Evolutionary conservation across 1,140 invertebrate genomes (phyloP), one percentile per base, ranked within the genome.

Genomic region (Cepaea nemoralis): DNA sequence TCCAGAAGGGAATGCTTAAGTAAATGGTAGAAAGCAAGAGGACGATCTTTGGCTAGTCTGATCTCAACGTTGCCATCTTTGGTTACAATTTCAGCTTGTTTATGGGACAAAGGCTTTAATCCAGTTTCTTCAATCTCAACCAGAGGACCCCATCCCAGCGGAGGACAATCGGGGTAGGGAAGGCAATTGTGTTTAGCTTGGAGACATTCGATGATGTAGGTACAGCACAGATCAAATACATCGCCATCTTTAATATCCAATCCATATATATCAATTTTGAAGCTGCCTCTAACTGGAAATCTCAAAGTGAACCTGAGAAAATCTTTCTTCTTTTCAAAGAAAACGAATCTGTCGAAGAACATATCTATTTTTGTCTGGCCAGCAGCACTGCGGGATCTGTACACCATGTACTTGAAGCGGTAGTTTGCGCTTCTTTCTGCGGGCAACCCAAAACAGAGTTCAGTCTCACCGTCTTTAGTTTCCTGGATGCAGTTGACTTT

Each of bases 181-280:
- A 88, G 67, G 77, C 86, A 88, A 79, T 89, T 86, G 37, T 83
- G 80, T 74, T 86, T 84, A 10, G 87, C 82, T 39, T 82, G 66
- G 19, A 85, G 81, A 75, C 89, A 90, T 50, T 86, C 69, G 42
- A 91, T 90, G 35, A 91, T 78, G 82, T 91, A 91, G 6, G 89
- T 87, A 81, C 88, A 89, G 16, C 84, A 84, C 55, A 91, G 82
- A 76, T 90, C 89, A 84, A 89, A 87, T 33, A 87, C 86, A 71
- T 90, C 88, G 16, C 85, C 85, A 39, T 87, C 85, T 14, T 77
- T 78, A 5, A 85, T 76, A 82, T 91, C 90, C 66, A 89, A 77
- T 19, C 90, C 90, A 82, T 88, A 91, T 37, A 91, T 84, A 78
- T 91, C 89, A 86, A 90, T 84, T 70, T 90, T 91, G 67, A 89